Percentiles rank a stretch among this genome's conserved stretches.
Conservation (phyloP, 2,797 vertebrate genomes). For the Huso huso region DNA sequence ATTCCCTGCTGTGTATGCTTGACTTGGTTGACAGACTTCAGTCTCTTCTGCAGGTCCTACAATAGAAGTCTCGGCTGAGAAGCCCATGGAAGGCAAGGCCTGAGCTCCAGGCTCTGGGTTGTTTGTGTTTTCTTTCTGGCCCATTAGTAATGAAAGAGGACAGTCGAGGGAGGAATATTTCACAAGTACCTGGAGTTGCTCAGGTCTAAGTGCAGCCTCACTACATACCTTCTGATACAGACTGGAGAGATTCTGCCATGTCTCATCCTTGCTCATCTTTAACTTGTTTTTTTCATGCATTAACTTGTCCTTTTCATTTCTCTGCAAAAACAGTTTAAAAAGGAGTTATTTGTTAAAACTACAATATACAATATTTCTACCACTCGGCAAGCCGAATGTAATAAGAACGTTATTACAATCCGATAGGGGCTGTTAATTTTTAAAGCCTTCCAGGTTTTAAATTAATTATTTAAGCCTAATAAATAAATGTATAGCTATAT, state of each 20-base stretch:
- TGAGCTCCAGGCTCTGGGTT: constrained; percentile 35
- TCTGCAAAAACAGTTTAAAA: constrained; percentile 52
- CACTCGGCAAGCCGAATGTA: too few species aligned
- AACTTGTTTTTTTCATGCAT: constrained; percentile 77
- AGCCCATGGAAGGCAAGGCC: constrained; percentile 20
- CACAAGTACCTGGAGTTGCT: constrained; percentile 76
- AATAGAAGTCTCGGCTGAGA: constrained; percentile 38
- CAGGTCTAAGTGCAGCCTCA: constrained; percentile 67
- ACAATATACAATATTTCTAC: too few species aligned
- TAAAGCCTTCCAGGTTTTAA: too few species aligned
- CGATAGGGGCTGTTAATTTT: too few species aligned
- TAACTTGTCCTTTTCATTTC: constrained; percentile 76
- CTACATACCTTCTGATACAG: constrained; percentile 76
- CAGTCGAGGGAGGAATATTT: constrained; percentile 73
- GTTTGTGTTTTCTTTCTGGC: constrained; percentile 49
- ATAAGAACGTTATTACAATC: too few species aligned
- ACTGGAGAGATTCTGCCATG: constrained; percentile 74
- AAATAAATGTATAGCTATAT: too few species aligned
- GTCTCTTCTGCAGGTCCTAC: constrained; percentile 16
- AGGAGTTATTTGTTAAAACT: not conserved
- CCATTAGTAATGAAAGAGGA: constrained; percentile 63
- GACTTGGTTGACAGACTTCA: not conserved
- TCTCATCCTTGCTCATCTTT: constrained; percentile 75
- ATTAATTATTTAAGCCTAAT: too few species aligned
- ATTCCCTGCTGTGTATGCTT: not conserved